These are phyloP conservation scores for Arvicanthis niloticus DNA, from an alignment of 2,113 vertebrate species.

Conservation along the genomic window DNA sequence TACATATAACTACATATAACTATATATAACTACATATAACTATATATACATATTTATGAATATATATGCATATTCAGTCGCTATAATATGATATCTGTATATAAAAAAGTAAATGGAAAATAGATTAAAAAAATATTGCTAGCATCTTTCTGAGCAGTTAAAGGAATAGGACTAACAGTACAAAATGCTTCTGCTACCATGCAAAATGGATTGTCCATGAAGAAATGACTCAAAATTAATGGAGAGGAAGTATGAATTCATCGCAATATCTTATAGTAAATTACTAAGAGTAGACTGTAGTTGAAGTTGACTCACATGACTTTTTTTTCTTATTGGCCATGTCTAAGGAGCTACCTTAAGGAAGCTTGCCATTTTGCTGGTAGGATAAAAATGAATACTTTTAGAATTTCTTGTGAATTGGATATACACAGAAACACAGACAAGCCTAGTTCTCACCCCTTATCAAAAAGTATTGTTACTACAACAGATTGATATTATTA, in stretches of 20 bases:
- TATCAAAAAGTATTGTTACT: neutral
- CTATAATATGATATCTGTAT: neutral
- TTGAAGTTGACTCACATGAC: neutral
- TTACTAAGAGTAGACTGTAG: neutral
- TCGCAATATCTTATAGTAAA: neutral
- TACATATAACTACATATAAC: too few relatives aligned
- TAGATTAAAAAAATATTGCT: neutral
- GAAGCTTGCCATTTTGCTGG: neutral
- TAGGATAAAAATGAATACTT: neutral
- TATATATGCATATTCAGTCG: neutral
- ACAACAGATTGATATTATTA: neutral
- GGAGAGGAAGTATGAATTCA: neutral
- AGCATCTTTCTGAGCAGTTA: neutral
- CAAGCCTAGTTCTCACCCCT: neutral
- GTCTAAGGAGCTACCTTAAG: neutral
- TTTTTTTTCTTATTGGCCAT: neutral
- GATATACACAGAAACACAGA: neutral
- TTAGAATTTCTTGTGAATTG: neutral
- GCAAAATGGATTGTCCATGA: neutral
- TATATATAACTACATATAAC: too few relatives aligned
- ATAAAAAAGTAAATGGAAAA: neutral
- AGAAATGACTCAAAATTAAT: neutral
- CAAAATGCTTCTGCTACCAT: neutral
- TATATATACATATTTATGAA: too few relatives aligned
- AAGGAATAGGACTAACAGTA: neutral